Evolutionary conservation across 1,140 invertebrate genomes (phyloP).

Genomic region (Protaetia brevitarsis): DNA sequence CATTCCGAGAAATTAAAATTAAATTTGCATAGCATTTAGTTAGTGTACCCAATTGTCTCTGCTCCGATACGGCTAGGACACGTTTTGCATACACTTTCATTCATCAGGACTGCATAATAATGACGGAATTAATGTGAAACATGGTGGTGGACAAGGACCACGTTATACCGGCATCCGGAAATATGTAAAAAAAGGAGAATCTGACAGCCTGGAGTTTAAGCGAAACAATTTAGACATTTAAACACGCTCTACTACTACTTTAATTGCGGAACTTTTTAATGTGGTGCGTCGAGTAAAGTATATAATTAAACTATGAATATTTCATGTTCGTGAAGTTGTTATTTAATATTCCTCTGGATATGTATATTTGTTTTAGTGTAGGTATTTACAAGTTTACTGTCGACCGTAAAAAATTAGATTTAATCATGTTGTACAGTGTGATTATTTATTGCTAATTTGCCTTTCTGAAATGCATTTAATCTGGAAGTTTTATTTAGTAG

Average conservation of each 20-base stretch:
- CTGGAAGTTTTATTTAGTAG: too few relatives aligned
- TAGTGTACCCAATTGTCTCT: not conserved
- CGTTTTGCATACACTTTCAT: slow-evolving; percentile 13
- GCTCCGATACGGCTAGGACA: not conserved
- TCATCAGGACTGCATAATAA: slow-evolving; percentile 11
- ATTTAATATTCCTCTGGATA: too few relatives aligned
- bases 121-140: slow-evolving; percentile 14
- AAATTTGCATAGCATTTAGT: slow-evolving; percentile 9
- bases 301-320: not conserved
- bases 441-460: too few relatives aligned
- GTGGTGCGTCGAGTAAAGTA: not conserved
- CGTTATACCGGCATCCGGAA: not conserved
- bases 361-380: too few relatives aligned
- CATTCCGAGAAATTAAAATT: slow-evolving; percentile 8
- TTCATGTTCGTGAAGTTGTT: not conserved
- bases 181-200: not conserved
- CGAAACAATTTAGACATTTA: slow-evolving; percentile 3
- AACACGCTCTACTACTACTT: not conserved
- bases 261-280: not conserved
- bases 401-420: too few relatives aligned
- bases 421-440: too few relatives aligned
- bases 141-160: not conserved
- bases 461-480: too few relatives aligned
- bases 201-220: not conserved
- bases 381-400: too few relatives aligned